Percentiles rank a stretch among this genome's conserved stretches.
phyloP scores from a whole-genome alignment of 2,113 vertebrate genomes.

The Cyprinodon tularosa region DNA sequence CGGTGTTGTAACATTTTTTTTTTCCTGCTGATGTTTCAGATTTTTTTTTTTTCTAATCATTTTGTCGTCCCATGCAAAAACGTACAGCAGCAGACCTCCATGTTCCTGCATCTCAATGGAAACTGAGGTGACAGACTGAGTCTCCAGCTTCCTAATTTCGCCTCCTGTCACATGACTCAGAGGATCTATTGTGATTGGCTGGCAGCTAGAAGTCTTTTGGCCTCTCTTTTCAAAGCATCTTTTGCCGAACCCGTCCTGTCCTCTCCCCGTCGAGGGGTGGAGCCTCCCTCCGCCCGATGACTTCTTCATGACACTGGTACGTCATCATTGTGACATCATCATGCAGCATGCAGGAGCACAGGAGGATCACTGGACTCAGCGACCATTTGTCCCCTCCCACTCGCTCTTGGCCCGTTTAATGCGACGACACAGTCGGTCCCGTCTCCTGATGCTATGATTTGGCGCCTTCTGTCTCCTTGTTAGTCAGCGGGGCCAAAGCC shows the following conservation, averaged over 20 bases:
- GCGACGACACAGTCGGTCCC: slow-evolving; percentile 75
- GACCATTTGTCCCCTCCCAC: neutral
- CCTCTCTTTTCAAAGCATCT: slow-evolving; percentile 53
- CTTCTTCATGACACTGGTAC: slow-evolving; percentile 22
- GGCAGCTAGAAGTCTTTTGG: slow-evolving; percentile 23
- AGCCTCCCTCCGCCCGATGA: slow-evolving; percentile 42
- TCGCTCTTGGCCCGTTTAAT: neutral
- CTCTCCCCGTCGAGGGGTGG: slow-evolving; percentile 58
- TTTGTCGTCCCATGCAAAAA: slow-evolving; percentile 57
- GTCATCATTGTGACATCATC: slow-evolving; percentile 43
- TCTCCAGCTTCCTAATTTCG: slow-evolving; percentile 16
- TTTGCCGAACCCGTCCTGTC: slow-evolving; percentile 56
- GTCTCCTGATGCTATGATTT: slow-evolving; percentile 86
- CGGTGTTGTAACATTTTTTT: slow-evolving; percentile 29
- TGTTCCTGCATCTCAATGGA: slow-evolving; percentile 35
- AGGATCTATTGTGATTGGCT: slow-evolving; percentile 47
- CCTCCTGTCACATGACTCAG: slow-evolving; percentile 28
- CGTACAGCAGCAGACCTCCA: slow-evolving; percentile 25
- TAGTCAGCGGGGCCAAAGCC: slow-evolving; percentile 94
- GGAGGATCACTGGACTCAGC: slow-evolving; percentile 62
- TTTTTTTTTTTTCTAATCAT: slow-evolving; percentile 21
- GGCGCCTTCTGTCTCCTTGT: slow-evolving; percentile 90
- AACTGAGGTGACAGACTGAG: slow-evolving; percentile 16
- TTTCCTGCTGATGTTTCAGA: slow-evolving; percentile 21
- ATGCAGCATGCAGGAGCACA: slow-evolving; percentile 62